These are phyloP conservation scores for Chamaetylas fuelleborni DNA, from an alignment of 2,113 vertebrate species.

Conservation along the genomic window DNA sequence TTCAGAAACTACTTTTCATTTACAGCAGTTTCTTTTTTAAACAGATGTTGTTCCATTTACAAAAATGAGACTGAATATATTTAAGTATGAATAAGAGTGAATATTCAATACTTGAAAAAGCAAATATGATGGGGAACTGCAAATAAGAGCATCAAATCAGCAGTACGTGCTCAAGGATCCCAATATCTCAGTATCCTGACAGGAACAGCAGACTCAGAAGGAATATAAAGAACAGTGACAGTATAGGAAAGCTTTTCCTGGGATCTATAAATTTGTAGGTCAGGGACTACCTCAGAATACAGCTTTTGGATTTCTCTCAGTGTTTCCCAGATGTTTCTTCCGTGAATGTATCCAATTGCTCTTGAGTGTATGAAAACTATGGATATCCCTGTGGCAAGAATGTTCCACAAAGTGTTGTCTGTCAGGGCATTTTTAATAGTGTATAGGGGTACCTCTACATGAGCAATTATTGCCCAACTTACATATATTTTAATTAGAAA, in stretches of 20 bases:
- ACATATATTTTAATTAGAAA: neutral
- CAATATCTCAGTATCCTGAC: neutral
- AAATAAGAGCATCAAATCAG: neutral
- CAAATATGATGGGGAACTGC: neutral
- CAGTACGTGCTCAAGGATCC: accelerated
- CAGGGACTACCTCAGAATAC: neutral
- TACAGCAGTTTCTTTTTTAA: neutral
- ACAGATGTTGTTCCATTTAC: neutral
- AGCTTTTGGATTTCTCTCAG: neutral
- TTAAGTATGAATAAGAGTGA: neutral
- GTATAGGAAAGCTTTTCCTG: neutral
- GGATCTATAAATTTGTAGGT: neutral
- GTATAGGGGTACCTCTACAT: neutral
- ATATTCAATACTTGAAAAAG: neutral
- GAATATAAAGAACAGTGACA: neutral
- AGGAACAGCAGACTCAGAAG: neutral
- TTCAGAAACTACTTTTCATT: neutral
- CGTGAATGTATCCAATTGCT: neutral
- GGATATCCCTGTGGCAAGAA: neutral
- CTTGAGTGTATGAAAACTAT: neutral
- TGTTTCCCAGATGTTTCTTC: neutral
- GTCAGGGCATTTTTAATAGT: neutral
- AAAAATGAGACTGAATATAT: neutral
- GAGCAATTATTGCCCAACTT: neutral
- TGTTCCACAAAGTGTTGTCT: neutral